Percentiles rank a stretch among this genome's conserved stretches.
These are phyloP conservation scores for Rhorus exstirpatorius DNA, from an alignment of 2,888 invertebrate species.

Conservation along the genomic window DNA sequence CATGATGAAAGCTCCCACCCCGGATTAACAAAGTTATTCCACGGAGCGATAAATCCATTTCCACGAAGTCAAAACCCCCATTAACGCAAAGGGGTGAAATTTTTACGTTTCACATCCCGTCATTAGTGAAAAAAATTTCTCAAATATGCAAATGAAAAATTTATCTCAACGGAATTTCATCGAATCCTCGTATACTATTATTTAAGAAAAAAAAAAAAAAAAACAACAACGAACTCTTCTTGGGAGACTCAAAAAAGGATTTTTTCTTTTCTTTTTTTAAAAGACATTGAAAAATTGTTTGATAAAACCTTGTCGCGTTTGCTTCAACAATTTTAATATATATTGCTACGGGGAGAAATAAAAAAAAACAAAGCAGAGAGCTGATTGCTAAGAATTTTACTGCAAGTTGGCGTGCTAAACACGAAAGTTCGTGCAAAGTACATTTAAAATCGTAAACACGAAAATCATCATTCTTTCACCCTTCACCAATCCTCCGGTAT, in stretches of 20 bases:
- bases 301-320: conserved; percentile 13
- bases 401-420: conserved; percentile 50
- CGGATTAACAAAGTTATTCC: conserved; percentile 5
- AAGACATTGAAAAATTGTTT: background rate
- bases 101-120: background rate
- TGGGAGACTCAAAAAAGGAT: too few species aligned
- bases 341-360: conserved; percentile 2
- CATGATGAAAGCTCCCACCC: background rate
- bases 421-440: conserved; percentile 29
- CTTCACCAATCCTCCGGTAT: background rate
- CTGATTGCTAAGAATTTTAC: conserved; percentile 22
- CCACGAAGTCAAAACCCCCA: background rate
- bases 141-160: too few species aligned
- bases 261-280: background rate
- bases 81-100: background rate
- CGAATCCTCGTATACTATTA: too few species aligned
- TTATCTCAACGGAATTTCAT: too few species aligned
- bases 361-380: conserved; percentile 4
- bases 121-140: background rate
- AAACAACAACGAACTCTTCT: too few species aligned
- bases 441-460: conserved; percentile 12
- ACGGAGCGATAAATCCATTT: conserved; percentile 38
- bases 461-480: conserved; percentile 20
- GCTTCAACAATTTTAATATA: background rate
- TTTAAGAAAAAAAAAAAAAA: too few species aligned